phyloP scores from a whole-genome alignment of 1,140 invertebrate species.

The Eurytemora carolleeae region DNA sequence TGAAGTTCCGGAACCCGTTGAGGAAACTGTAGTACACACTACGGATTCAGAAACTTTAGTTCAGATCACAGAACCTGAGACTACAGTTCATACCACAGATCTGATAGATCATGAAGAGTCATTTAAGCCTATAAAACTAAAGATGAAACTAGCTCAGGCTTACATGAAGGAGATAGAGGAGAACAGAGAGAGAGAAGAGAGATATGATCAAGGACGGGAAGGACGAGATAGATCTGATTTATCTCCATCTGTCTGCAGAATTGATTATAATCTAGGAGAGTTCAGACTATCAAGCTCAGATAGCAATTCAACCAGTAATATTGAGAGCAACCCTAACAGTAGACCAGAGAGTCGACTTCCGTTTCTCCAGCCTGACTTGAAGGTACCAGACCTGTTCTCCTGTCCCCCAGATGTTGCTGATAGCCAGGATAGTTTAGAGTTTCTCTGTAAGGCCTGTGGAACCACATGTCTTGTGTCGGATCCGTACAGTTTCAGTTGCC shows the following conservation, averaged over 20 bases:
- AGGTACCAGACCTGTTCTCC: not conserved
- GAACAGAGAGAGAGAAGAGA: not conserved
- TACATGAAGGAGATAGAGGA: slow-evolving; percentile 10
- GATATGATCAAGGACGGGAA: not conserved
- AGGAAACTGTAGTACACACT: not conserved
- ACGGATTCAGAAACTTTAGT: not conserved
- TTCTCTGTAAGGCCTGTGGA: slow-evolving; percentile 8
- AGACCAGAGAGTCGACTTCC: not conserved
- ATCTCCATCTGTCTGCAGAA: not conserved
- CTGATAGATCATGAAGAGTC: not conserved
- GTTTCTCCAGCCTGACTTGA: not conserved
- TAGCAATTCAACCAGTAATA: not conserved
- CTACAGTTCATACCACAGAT: not conserved
- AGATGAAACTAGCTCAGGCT: slow-evolving; percentile 6
- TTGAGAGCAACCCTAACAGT: not conserved
- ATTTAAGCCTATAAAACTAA: not conserved
- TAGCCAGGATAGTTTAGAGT: slow-evolving; percentile 5
- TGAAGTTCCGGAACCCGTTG: not conserved
- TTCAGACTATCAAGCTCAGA: not conserved
- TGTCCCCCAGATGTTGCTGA: not conserved
- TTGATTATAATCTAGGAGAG: not conserved
- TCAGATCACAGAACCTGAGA: not conserved
- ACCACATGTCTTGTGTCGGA: not conserved
- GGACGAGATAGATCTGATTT: too few species aligned
- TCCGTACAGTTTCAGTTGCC: slow-evolving; percentile 9